phyloP scores from a whole-genome alignment of 2,113 vertebrate genomes.

The Glaucomys volans region DNA sequence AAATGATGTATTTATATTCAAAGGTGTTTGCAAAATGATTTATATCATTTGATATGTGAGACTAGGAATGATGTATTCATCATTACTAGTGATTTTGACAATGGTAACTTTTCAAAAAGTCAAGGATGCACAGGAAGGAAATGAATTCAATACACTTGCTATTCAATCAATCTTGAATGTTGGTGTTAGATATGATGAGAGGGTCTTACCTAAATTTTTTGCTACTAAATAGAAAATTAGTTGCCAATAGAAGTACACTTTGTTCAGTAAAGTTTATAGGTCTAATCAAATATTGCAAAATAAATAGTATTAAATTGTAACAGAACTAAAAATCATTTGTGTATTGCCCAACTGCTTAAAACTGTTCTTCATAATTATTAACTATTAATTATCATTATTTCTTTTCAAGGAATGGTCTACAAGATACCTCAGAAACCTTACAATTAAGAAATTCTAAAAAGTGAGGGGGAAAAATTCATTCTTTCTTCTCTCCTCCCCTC shows the following conservation, averaged over 20 bases:
- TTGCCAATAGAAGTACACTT: background rate
- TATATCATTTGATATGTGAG: background rate
- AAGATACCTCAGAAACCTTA: background rate
- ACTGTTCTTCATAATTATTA: background rate
- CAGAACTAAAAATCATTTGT: background rate
- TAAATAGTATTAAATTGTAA: background rate
- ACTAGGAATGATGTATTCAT: background rate
- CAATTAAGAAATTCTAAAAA: background rate
- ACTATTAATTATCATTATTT: too few species aligned
- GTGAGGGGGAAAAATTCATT: background rate
- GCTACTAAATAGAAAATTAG: background rate
- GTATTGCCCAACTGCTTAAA: background rate
- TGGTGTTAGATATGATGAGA: background rate
- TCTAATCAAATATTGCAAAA: background rate
- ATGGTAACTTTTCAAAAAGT: background rate
- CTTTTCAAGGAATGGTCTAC: background rate
- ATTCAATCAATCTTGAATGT: background rate
- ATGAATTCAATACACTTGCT: background rate
- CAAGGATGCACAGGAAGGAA: background rate
- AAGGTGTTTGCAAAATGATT: background rate
- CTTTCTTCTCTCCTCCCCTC: background rate
- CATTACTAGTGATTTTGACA: constrained; percentile 21
- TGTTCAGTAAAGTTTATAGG: background rate
- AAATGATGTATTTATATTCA: background rate
- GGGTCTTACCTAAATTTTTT: background rate